Base-by-base conservation (phyloP, 2,113 vertebrate genomes). In the Puntigrus tetrazona region DNA sequence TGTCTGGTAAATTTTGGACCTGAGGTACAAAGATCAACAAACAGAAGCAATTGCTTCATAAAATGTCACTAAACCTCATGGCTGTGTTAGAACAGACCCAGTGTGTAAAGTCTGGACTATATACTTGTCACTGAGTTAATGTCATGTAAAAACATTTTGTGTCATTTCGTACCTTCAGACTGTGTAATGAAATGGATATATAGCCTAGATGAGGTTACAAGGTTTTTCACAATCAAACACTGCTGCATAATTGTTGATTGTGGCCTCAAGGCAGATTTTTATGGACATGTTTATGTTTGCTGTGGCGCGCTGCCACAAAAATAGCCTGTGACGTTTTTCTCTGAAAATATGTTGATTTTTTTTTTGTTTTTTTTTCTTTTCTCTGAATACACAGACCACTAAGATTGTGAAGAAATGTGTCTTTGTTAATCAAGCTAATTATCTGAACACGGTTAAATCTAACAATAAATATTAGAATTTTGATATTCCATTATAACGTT, bases 261-360 rank as follows among this genome's bases (percentile, higher is more conserved):
- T 88, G 65, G 89, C 89, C 89, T 88, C 84, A 79, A 93, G 91
- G 90, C 89, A 80, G 90, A 92, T 92, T 93, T 91, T 93, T 92
- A 94, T 91, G 92, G 92, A 89, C 87, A 87, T 92, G 90, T 93
- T 92, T 93, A 90, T 92, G 91, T 93, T 94, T 91, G 92, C 86
- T 72, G 87, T 92, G 91, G 92, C 90, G 84, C 8, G 52, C 76
- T 86, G 92, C 91, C 89, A 90, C 84, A 25, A 87, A 89, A 91
- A 91, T 92, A 91, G 92, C 91, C 92, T 88, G 87, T 81, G 36
- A 59, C 45, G 89, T 93, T 93, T 93, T 92, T 92, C 91, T 87
- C 91, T 88, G 89, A 86, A 94, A 92, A 94, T 93, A 92, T 93
- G 91, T 52, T 16, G 22, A 59, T 87, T 81, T 92, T 90, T 25